Conservation (phyloP, 1,140 invertebrate species). For the Drosophila busckii region DNA sequence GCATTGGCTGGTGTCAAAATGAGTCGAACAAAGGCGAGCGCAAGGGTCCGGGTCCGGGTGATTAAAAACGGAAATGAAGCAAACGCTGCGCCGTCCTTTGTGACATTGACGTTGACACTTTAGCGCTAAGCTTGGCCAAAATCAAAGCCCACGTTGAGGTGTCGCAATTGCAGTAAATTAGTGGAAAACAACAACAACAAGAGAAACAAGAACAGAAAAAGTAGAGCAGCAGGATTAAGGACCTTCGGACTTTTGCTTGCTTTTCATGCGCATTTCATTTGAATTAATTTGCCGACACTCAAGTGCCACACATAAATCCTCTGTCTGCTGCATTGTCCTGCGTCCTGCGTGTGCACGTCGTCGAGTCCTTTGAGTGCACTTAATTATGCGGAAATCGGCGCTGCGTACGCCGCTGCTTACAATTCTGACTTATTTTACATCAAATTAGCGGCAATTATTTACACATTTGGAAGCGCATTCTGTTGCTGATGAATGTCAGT, state of each 20-base stretch:
- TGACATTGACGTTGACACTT: slow-evolving; percentile 59
- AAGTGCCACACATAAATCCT: slow-evolving; percentile 74
- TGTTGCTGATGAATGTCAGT: slow-evolving; percentile 46
- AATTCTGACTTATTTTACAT: slow-evolving; percentile 59
- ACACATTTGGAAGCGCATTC: slow-evolving; percentile 16
- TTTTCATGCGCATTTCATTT: slow-evolving; percentile 55
- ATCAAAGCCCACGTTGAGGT: slow-evolving; percentile 48
- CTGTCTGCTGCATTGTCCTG: slow-evolving; percentile 29
- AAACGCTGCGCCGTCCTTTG: slow-evolving; percentile 27
- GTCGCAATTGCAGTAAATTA: slow-evolving; percentile 59
- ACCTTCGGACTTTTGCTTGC: slow-evolving; percentile 17
- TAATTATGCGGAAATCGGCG: slow-evolving; percentile 67
- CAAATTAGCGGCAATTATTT: slow-evolving; percentile 60
- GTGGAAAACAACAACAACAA: not conserved
- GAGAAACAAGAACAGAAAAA: slow-evolving; percentile 17
- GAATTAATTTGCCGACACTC: slow-evolving; percentile 73
- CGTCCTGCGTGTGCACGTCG: slow-evolving; percentile 6
- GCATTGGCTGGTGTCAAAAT: slow-evolving; percentile 33
- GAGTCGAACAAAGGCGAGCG: slow-evolving; percentile 38
- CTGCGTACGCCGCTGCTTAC: slow-evolving; percentile 21
- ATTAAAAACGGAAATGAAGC: slow-evolving; percentile 70
- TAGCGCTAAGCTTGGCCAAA: slow-evolving; percentile 64
- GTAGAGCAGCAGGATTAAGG: slow-evolving; percentile 44
- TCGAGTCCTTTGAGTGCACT: slow-evolving; percentile 62
- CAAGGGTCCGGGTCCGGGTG: slow-evolving; percentile 28